phyloP scores from a whole-genome alignment of 1,140 invertebrate genomes.

The Trichogramma pretiosum region DNA sequence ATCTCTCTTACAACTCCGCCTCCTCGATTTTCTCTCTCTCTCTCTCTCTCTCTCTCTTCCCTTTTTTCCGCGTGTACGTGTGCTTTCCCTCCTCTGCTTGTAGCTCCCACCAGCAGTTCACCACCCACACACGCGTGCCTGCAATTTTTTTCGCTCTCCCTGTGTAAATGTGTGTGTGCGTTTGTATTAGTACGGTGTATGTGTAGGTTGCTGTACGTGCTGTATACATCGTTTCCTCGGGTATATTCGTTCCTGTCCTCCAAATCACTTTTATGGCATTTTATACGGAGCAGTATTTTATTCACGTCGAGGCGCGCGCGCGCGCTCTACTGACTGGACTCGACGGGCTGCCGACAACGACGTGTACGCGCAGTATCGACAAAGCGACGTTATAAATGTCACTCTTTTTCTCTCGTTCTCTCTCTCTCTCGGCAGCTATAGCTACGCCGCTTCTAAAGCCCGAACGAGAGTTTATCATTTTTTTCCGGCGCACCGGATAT shows the following conservation, averaged over 20 bases:
- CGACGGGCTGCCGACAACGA: not conserved
- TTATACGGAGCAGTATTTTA: conserved; percentile 17
- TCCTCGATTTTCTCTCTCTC: not conserved
- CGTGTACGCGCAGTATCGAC: conserved; percentile 1
- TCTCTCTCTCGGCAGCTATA: no score
- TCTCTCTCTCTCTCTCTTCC: conserved; percentile 5
- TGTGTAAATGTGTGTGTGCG: conserved; percentile 15
- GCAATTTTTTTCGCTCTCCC: not conserved
- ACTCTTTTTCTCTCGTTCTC: no score
- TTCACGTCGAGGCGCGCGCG: conserved; percentile 11
- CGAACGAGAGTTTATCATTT: conserved; percentile 15
- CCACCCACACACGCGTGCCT: no score
- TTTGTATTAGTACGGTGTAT: conserved; percentile 14
- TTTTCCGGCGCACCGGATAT: conserved; percentile 5
- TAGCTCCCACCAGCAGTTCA: no score
- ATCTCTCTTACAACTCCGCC: conserved; percentile 29
- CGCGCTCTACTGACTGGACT: not conserved
- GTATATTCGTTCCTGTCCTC: conserved; percentile 17
- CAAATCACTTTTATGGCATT: conserved; percentile 20
- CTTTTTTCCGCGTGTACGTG: conserved; percentile 3
- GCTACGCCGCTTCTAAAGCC: not conserved
- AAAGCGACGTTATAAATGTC: conserved; percentile 12
- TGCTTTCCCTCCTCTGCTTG: not conserved
- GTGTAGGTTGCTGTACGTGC: conserved; percentile 17
- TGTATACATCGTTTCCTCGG: conserved; percentile 17